Conservation (phyloP, 2,113 vertebrate genomes). For the Ptilorrhoa leucosticta region DNA sequence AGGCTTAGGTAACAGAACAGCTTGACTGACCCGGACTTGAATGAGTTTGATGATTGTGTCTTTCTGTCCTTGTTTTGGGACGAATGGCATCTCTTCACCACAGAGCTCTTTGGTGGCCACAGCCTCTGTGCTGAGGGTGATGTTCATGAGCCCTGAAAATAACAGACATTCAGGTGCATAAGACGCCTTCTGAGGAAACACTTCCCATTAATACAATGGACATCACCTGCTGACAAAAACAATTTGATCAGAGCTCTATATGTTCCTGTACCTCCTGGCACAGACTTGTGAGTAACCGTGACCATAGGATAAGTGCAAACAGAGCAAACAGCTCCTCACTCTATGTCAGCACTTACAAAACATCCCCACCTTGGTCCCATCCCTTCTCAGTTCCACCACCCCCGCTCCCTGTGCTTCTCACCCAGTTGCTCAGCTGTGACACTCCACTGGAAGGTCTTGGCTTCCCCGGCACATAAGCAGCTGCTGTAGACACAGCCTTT, state of each 20-base stretch:
- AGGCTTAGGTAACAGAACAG: background rate
- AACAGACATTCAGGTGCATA: background rate
- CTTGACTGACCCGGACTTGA: slow-evolving; percentile 60
- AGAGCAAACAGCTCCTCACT: background rate
- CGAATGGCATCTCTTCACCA: background rate
- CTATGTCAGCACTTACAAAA: background rate
- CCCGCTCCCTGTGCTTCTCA: slow-evolving; percentile 35
- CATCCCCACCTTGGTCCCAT: background rate
- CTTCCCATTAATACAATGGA: background rate
- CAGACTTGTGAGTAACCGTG: background rate
- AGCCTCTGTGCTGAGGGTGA: slow-evolving; percentile 60
- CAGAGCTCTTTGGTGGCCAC: slow-evolving; percentile 50
- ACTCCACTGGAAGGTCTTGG: slow-evolving; percentile 77
- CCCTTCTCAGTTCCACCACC: background rate
- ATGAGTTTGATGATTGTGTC: slow-evolving; percentile 54
- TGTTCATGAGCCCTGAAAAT: slow-evolving; percentile 36
- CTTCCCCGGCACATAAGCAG: slow-evolving; percentile 78
- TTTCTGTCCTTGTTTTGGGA: slow-evolving; percentile 51
- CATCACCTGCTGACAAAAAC: background rate
- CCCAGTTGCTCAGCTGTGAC: slow-evolving; percentile 72
- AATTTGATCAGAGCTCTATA: background rate
- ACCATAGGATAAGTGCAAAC: background rate
- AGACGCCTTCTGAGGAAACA: background rate
- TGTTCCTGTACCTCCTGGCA: background rate
- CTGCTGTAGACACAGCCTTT: slow-evolving; percentile 60